A percentile compares a stretch with the other conserved stretches of the same genome.
Conservation (phyloP, 2,888 invertebrate species). For the Linhomoeus sp. region DNA sequence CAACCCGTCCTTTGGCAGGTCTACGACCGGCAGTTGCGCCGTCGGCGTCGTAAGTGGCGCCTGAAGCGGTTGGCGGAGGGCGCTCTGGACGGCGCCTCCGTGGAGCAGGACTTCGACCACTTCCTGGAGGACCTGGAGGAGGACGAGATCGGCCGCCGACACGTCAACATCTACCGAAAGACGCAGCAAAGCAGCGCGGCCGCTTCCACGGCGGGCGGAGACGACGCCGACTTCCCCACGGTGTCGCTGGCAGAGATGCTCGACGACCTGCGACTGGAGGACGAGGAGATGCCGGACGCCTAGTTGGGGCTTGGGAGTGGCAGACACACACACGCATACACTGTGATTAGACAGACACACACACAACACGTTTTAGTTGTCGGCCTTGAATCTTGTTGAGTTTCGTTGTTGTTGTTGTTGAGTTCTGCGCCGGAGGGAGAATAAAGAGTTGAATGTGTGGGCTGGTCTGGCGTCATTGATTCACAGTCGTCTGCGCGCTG, state of each 20-base stretch:
- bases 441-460: too few species aligned
- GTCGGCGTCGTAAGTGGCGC: slow-evolving; percentile 65
- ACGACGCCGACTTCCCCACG: slow-evolving; percentile 37
- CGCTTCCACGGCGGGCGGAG: slow-evolving; percentile 29
- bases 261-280: slow-evolving; percentile 57
- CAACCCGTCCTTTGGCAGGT: too few species aligned
- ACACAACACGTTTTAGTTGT: not conserved
- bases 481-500: too few species aligned
- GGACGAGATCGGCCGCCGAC: slow-evolving; percentile 64
- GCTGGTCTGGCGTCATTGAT: too few species aligned
- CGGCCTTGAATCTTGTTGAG: not conserved
- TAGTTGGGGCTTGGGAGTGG: too few species aligned
- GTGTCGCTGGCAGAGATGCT: slow-evolving; percentile 75
- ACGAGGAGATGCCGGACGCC: slow-evolving; percentile 38
- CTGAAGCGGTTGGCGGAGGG: slow-evolving; percentile 54
- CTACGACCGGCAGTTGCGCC: slow-evolving; percentile 42
- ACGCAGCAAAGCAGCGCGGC: not conserved
- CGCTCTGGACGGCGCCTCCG: slow-evolving; percentile 29
- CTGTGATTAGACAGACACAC: too few species aligned
- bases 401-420: not conserved
- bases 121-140: slow-evolving; percentile 95
- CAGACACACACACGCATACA: too few species aligned
- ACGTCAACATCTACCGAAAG: slow-evolving; percentile 64
- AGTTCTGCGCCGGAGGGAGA: too few species aligned
- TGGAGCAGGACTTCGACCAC: slow-evolving; percentile 56